Evolutionary conservation across 2,888 invertebrate genomes (phyloP).

Genomic region (Meiosimyza platycephala): DNA sequence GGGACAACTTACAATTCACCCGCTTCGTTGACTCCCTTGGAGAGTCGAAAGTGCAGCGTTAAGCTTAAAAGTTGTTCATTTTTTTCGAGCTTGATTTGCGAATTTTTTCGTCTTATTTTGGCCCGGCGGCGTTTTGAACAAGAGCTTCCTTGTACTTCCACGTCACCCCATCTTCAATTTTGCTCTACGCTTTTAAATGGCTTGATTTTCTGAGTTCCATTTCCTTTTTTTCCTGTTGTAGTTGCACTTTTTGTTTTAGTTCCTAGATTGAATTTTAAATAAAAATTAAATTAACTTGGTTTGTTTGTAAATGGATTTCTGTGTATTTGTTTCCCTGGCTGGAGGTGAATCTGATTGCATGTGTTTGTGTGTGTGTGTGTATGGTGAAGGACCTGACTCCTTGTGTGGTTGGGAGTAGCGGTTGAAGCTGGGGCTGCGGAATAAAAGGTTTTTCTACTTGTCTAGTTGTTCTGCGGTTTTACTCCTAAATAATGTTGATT

Average conservation of each 20-base stretch:
- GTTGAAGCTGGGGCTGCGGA: constrained; percentile 44
- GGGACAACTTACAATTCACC: too few species aligned
- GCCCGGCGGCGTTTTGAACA: constrained; percentile 35
- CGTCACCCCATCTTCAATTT: constrained; percentile 19
- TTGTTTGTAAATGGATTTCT: constrained; percentile 42
- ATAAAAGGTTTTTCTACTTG: constrained; percentile 65
- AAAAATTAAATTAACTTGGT: constrained; percentile 58
- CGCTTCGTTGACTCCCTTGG: neutral
- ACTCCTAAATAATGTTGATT: constrained; percentile 28
- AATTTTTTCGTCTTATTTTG: constrained; percentile 24
- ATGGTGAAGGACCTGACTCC: neutral
- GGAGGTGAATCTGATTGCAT: neutral
- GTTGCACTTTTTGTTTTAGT: constrained; percentile 48
- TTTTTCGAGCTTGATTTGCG: constrained; percentile 35
- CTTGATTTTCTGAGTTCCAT: neutral
- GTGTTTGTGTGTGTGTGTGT: too few species aligned
- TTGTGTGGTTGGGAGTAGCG: neutral
- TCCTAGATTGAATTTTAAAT: constrained; percentile 62
- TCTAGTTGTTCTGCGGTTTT: constrained; percentile 40
- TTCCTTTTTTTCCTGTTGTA: constrained; percentile 5
- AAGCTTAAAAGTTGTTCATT: constrained; percentile 44
- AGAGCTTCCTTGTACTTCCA: too few species aligned
- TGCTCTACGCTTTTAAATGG: constrained; percentile 19
- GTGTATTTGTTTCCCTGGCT: constrained; percentile 4
- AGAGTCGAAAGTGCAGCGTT: constrained; percentile 34